Evolutionary conservation across 1,140 invertebrate genomes (phyloP), one percentile per base, ranked within the genome.

Genomic region (Mizuhopecten yessoensis): DNA sequence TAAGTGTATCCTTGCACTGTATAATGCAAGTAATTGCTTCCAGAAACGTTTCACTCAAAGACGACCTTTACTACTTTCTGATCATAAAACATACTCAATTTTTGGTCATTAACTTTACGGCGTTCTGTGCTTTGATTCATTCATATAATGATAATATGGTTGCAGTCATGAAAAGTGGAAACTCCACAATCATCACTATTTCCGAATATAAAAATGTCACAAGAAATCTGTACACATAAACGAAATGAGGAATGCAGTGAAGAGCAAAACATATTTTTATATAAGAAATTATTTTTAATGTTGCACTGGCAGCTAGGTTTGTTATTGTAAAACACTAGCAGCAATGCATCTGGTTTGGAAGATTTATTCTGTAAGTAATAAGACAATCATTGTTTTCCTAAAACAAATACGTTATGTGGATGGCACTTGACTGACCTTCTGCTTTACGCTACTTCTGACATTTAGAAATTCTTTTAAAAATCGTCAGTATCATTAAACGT

Each of bases 31-130:
- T n/a, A 75, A 75, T 75, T 75, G 17, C 57, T 29, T 75, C 23
- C 23, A 75, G 57, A 75, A 75, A 75, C 1, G n/a, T 75, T 75
- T 11, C 2, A 29, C 29, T 75, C n/a, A 29, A 75, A n/a, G 57
- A 75, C 23, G 57, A n/a, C n/a, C n/a, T n/a, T n/a, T n/a, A n/a
- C n/a, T 0, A 57, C 45, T 75, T 75, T 75, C n/a, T 75, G 57
- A 75, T 75, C 57, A 75, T 75, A 75, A 75, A 75, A n/a, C n/a
- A 29, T 17, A 75, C 57, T 75, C 57, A 75, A 75, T 75, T 75
- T n/a, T 75, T n/a, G 29, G 57, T 29, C 57, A 75, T 75, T 9
- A 29, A 75, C 57, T 75, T 29, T 29, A 75, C n/a, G 5, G 23
- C 23, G 0, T 75, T 29, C 57, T 29, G 23, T 75, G 57, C n/a